Evolutionary conservation across 1,140 invertebrate species (phyloP).

Genomic region (Agraylea sexmaculata): DNA sequence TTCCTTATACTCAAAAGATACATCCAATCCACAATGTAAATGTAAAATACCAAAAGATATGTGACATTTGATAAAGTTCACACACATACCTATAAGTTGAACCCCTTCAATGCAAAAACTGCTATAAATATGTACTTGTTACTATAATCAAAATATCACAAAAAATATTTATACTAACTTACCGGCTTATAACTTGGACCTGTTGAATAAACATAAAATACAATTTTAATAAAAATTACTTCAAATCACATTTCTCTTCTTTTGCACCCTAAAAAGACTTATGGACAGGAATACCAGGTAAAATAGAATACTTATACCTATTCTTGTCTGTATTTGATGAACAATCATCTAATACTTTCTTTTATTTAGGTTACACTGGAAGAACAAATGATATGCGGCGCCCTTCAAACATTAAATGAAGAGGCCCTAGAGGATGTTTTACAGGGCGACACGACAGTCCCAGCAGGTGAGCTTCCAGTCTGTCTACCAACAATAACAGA

Average conservation of each 20-base stretch:
- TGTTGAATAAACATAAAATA: too few relatives aligned
- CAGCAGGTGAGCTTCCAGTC: constrained; percentile 31
- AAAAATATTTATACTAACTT: too few relatives aligned
- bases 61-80: too few relatives aligned
- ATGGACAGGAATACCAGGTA: constrained; percentile 20
- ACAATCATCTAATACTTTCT: too few relatives aligned
- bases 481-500: constrained; percentile 31
- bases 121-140: too few relatives aligned
- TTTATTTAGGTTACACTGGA: constrained; percentile 87
- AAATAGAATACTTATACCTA: too few relatives aligned
- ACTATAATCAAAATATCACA: too few relatives aligned
- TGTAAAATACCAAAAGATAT: too few relatives aligned
- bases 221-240: background rate
- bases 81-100: too few relatives aligned
- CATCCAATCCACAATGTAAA: background rate
- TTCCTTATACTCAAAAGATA: constrained; percentile 1
- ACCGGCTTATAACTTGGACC: too few relatives aligned
- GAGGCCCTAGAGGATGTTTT: constrained; percentile 81
- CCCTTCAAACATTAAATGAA: constrained; percentile 81
- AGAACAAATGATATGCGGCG: constrained; percentile 89
- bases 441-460: constrained; percentile 37
- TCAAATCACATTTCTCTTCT: constrained; percentile 8
- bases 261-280: constrained; percentile 17
- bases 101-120: too few relatives aligned
- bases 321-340: too few relatives aligned